Evolutionary conservation across 2,888 invertebrate species (phyloP), one percentile per base, ranked within the genome.

Genomic region (Orthonevra nobilis): DNA sequence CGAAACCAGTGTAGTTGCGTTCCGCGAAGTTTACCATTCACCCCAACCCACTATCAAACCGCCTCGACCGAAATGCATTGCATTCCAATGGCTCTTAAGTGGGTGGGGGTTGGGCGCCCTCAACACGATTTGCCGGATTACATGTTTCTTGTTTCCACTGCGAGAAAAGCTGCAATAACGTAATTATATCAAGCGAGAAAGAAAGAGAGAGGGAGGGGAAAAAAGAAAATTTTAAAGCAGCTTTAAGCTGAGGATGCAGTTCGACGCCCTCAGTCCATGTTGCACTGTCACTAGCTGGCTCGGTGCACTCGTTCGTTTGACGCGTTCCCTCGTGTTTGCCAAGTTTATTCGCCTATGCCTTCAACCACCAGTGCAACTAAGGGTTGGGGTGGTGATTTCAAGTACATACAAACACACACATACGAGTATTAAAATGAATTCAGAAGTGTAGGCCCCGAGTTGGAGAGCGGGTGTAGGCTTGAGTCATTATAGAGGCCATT

Each of bases 261-360:
- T 74, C 74, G 66, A 68, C 60, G 74, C 60, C 74, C 74, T 66
- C 74, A 14, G 66, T 66, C 60, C 60, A 68, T 44, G 73, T 46
- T 60, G 58, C 38, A 50, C 40, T 34, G 34, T 50, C 54, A 23
- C 30, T 46, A 6, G n/a, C n/a, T n/a, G n/a, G 17, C 30, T 40
- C 12, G 61, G 46, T 28, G 9, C 44, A 38, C 56, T 20, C 12
- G 34, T 23, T 46, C 61, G 40, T 14, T 48, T 56, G 28, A 46
- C 52, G 50, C 34, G 30, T 40, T 61, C 3, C 28, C 12, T 40
- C 28, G 34, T 46, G 44, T 28, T 32, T 32, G 23, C 14, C 3
- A 12, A n/a, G 23, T 64, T 64, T 7, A 28, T 26, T 38, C n/a
- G n/a, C n/a, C n/a, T n/a, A n/a, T n/a, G n/a, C n/a, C n/a, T n/a